These are phyloP conservation scores for Erythrolamprus reginae DNA, from an alignment of 2,113 vertebrate species.

Conservation along the genomic window DNA sequence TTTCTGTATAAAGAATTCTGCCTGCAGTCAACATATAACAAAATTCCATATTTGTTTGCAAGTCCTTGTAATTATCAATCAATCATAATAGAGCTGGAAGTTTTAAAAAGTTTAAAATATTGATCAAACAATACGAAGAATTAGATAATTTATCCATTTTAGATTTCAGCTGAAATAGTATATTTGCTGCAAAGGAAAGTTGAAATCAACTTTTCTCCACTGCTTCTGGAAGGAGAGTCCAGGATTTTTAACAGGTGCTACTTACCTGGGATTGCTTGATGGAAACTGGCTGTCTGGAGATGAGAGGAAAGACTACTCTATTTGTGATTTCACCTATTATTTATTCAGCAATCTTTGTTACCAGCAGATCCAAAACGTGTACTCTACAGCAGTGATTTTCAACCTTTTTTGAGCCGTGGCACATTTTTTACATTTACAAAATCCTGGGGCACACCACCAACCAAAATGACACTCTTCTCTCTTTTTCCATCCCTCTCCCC, in stretches of 20 bases:
- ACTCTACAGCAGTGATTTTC: no score
- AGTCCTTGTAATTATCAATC: no score
- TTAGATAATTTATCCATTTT: not conserved
- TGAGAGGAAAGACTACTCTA: not conserved
- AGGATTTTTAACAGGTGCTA: constrained; percentile 33
- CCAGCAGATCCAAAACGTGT: not conserved
- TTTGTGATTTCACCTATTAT: constrained; percentile 22
- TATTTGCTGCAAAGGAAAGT: not conserved
- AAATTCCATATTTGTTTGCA: no score
- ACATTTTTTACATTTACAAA: no score
- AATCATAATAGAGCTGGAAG: not conserved
- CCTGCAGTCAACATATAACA: no score
- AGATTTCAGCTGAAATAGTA: not conserved
- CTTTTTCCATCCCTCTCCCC: no score
- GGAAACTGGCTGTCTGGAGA: not conserved
- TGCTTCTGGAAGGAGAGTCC: no score
- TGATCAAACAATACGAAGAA: not conserved
- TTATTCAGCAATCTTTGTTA: not conserved
- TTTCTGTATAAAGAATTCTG: no score
- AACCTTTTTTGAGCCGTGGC: no score
- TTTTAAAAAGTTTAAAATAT: not conserved
- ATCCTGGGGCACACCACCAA: no score
- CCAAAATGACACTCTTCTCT: no score
- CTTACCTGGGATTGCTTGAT: constrained; percentile 7
- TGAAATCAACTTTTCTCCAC: not conserved